phyloP scores from a whole-genome alignment of 1,140 invertebrate genomes.

The Thalassaphorura encarpata region DNA sequence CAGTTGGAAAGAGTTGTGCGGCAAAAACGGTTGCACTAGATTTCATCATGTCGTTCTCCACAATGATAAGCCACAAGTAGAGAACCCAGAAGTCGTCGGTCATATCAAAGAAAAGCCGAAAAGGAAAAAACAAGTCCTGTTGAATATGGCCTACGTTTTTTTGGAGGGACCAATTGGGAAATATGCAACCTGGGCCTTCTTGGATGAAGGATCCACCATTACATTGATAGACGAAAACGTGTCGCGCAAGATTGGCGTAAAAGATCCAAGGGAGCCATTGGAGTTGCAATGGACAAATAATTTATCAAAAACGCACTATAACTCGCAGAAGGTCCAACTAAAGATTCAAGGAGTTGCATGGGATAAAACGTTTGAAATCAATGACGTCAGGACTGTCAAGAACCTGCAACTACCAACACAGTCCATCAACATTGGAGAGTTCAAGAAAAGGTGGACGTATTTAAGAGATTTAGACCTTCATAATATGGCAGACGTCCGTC shows the following conservation, averaged over 20 bases:
- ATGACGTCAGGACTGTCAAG: not conserved
- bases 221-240: not conserved
- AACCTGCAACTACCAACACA: conserved; percentile 3
- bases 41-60: not conserved
- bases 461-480: too few species aligned
- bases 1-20: not conserved
- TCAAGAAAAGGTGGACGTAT: not conserved
- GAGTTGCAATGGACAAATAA: not conserved
- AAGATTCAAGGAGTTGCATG: not conserved
- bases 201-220: not conserved
- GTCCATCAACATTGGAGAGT: not conserved
- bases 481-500: too few species aligned
- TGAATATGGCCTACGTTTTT: not conserved
- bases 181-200: not conserved
- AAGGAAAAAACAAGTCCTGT: not conserved
- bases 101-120: not conserved
- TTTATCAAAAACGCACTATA: not conserved
- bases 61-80: not conserved
- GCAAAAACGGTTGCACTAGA: not conserved
- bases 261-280: not conserved
- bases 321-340: not conserved
- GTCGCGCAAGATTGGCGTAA: not conserved
- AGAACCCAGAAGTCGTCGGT: not conserved
- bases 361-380: not conserved
- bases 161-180: not conserved